These are phyloP conservation scores for Agapornis roseicollis DNA, from an alignment of 2,113 vertebrate species.

Conservation along the genomic window DNA sequence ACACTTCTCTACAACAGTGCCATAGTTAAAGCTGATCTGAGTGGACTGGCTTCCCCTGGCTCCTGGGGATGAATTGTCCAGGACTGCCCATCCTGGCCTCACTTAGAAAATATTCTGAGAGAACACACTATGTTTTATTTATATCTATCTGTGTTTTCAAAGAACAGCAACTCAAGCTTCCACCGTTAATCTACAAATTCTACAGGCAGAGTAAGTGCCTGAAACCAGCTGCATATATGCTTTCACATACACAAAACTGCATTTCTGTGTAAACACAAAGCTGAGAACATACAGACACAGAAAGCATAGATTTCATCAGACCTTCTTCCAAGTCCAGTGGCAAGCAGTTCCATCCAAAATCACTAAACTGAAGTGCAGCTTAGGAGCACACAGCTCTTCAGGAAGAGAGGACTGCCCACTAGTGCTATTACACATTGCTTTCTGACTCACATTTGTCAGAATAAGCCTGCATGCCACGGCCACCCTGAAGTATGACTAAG, in stretches of 20 bases:
- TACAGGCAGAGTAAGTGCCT: not conserved
- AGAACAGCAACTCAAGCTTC: not conserved
- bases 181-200: not conserved
- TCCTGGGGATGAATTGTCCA: not conserved
- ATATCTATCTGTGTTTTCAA: not conserved
- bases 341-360: not conserved
- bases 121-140: not conserved
- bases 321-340: not conserved
- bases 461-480: not conserved
- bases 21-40: not conserved
- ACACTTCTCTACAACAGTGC: fast-evolving
- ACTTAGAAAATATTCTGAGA: not conserved
- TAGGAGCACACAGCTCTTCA: not conserved
- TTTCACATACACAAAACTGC: fast-evolving
- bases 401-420: not conserved
- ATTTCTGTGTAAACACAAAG: not conserved
- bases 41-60: not conserved
- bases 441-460: fast-evolving
- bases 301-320: not conserved
- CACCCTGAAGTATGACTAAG: not conserved
- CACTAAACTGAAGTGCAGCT: not conserved
- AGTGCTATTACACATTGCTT: fast-evolving
- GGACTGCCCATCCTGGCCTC: not conserved
- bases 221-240: not conserved
- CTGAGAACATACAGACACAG: not conserved